A percentile compares a stretch with the other conserved stretches of the same genome.
Conservation (phyloP, 2,797 vertebrate species). For the Triplophysa bombifrons region DNA sequence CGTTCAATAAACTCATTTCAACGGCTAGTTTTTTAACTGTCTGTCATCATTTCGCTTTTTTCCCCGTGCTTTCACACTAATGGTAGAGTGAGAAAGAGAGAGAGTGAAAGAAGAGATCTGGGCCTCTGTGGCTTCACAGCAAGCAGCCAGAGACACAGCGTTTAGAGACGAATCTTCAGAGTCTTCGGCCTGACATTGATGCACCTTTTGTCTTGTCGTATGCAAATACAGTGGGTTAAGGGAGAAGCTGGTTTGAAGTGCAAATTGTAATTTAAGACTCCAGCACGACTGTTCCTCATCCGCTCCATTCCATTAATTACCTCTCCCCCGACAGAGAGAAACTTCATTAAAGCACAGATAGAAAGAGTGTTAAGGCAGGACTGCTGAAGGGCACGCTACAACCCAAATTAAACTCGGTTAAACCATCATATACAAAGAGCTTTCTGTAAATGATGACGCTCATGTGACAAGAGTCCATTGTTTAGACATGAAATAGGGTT, state of each 20-base stretch:
- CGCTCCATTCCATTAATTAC: constrained; percentile 72
- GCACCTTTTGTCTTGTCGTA: constrained; percentile 71
- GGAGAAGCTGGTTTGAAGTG: constrained; percentile 71
- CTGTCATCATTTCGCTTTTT: constrained; percentile 39
- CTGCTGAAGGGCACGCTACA: constrained; percentile 50
- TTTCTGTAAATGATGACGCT: constrained; percentile 1
- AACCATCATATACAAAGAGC: constrained; percentile 6
- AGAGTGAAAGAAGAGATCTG: constrained; percentile 7
- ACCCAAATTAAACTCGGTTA: constrained; percentile 12
- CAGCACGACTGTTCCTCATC: constrained; percentile 65
- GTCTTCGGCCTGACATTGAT: constrained; percentile 73
- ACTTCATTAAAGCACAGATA: constrained; percentile 65
- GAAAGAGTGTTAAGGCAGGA: constrained; percentile 54
- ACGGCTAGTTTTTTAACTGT: constrained; percentile 25
- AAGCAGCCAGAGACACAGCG: constrained; percentile 10
- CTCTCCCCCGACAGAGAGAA: constrained; percentile 67
- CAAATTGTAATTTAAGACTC: constrained; percentile 74
- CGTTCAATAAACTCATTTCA: constrained; percentile 34
- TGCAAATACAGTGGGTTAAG: constrained; percentile 69
- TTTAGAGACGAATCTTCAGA: constrained; percentile 45
- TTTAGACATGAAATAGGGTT: not conserved
- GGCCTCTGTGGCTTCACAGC: constrained; percentile 41
- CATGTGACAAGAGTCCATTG: constrained; percentile 13
- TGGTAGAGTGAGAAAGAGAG: constrained; percentile 11
- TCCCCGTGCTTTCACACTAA: constrained; percentile 33